Conservation (phyloP, 2,113 vertebrate species). For the Menidia beryllina region DNA sequence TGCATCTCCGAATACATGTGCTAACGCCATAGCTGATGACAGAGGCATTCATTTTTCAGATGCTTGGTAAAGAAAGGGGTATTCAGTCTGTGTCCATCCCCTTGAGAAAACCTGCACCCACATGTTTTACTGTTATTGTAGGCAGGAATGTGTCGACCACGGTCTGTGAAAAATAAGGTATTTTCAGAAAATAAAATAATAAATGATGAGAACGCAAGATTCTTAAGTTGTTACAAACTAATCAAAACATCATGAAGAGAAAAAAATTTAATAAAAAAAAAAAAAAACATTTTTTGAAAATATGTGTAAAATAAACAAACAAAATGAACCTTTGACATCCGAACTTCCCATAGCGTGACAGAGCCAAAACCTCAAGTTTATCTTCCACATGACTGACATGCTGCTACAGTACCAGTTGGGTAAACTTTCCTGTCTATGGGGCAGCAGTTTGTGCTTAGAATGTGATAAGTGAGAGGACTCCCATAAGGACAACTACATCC, state of each 20-base stretch:
- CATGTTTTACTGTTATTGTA: conserved; percentile 27
- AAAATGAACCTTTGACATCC: too few relatives aligned
- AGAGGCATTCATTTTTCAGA: conserved; percentile 34
- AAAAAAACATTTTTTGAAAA: too few relatives aligned
- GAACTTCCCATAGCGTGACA: background rate
- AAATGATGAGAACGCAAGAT: background rate
- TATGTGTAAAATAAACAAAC: too few relatives aligned
- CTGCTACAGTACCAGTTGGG: conserved; percentile 11
- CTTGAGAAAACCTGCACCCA: conserved; percentile 20
- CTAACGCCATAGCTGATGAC: conserved; percentile 17
- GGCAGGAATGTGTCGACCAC: conserved; percentile 1
- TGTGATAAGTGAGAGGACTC: conserved; percentile 16
- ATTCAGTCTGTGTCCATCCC: conserved; percentile 42
- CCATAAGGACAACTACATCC: conserved; percentile 11
- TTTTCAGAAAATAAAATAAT: conserved; percentile 3
- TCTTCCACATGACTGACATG: background rate
- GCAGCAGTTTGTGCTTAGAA: conserved; percentile 10
- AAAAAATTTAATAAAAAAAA: too few relatives aligned
- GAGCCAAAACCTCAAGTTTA: background rate
- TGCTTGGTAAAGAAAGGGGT: conserved; percentile 44
- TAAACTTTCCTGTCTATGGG: conserved; percentile 25
- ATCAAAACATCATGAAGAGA: too few relatives aligned
- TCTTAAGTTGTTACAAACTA: background rate
- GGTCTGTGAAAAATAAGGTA: conserved; percentile 23
- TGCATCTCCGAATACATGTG: conserved; percentile 43